Evolutionary conservation across 2,113 vertebrate genomes (phyloP).

Genomic region (Lamprotornis superbus): DNA sequence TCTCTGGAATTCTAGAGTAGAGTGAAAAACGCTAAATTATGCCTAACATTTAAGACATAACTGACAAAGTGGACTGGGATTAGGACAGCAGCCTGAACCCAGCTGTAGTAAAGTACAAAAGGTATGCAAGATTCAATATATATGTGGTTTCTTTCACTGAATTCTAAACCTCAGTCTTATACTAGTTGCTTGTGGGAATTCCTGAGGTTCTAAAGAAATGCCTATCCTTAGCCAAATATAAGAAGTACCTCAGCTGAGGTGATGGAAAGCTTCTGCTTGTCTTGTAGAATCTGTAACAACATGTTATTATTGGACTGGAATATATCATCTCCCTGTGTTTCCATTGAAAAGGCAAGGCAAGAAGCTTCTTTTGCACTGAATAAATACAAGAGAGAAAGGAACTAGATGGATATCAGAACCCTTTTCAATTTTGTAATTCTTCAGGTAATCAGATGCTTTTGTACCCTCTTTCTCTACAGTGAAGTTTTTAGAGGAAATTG

Average conservation of each 20-base stretch:
- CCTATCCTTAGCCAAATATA: not conserved
- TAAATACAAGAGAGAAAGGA: not conserved
- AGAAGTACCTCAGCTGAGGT: not conserved
- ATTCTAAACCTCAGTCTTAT: not conserved
- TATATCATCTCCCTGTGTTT: not conserved
- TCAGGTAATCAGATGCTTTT: not conserved
- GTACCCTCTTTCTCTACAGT: not conserved
- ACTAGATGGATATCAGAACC: not conserved
- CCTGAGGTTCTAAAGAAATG: not conserved
- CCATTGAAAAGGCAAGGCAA: not conserved
- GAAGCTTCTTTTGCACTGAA: not conserved
- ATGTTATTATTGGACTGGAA: accelerated
- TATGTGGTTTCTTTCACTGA: not conserved
- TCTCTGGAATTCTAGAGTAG: not conserved
- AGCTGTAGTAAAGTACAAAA: not conserved
- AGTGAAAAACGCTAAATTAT: not conserved
- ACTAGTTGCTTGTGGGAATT: not conserved
- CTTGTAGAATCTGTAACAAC: not conserved
- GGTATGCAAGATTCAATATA: not conserved
- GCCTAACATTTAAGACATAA: not conserved
- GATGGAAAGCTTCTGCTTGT: not conserved
- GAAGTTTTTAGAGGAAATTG: not conserved
- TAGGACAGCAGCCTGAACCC: not conserved
- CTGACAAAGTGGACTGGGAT: not conserved
- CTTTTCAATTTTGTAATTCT: not conserved